These are phyloP conservation scores for Azemiops feae DNA, from an alignment of 2,113 vertebrate genomes.

Conservation along the genomic window DNA sequence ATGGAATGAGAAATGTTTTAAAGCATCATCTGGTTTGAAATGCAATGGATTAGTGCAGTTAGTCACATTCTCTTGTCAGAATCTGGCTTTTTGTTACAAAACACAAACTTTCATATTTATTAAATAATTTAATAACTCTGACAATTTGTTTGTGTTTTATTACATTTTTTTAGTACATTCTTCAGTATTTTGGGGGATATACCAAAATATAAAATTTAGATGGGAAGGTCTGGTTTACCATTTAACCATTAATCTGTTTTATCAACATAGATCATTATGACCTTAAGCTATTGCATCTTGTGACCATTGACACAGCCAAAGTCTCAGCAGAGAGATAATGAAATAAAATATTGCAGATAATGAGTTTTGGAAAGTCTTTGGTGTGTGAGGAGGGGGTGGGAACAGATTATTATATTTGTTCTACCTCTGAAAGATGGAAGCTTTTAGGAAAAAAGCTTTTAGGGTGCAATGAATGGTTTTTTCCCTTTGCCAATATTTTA, in stretches of 20 bases:
- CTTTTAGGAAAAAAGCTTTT: neutral
- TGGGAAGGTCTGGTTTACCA: conserved; percentile 18
- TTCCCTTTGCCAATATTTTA: neutral
- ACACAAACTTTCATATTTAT: neutral
- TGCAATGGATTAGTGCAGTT: neutral
- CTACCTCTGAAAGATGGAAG: neutral
- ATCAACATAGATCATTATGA: conserved; percentile 60
- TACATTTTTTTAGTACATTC: neutral
- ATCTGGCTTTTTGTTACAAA: neutral
- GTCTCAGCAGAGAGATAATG: neutral
- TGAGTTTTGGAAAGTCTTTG: neutral
- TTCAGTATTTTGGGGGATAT: neutral
- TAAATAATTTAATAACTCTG: neutral
- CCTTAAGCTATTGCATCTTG: conserved; percentile 49
- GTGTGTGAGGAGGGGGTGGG: neutral
- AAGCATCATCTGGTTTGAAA: neutral
- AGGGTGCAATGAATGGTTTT: neutral
- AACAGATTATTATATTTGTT: neutral
- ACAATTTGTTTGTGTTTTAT: neutral
- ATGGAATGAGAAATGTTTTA: neutral
- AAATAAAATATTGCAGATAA: neutral
- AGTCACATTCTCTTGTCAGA: neutral
- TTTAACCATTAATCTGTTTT: conserved; percentile 65
- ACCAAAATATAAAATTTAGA: neutral
- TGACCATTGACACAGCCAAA: conserved; percentile 43